These are phyloP conservation scores for Dolichopus griseipennis DNA, from an alignment of 2,888 invertebrate species.

Conservation along the genomic window DNA sequence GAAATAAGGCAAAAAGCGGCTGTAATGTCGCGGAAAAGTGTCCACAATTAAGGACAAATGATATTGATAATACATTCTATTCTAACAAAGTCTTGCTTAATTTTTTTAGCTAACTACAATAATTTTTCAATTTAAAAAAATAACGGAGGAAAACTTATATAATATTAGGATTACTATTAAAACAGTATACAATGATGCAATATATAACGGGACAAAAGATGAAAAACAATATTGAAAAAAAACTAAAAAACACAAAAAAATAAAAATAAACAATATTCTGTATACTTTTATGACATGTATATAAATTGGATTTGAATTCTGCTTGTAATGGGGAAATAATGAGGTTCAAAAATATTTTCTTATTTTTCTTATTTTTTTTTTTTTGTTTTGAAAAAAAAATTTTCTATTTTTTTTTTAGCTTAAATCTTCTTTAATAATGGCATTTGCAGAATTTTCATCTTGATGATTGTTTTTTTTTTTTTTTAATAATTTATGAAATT, in stretches of 20 bases:
- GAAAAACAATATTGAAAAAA: neutral
- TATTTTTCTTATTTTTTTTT: neutral
- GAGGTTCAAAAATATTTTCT: neutral
- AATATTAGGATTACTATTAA: neutral
- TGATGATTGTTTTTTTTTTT: neutral
- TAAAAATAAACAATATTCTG: neutral
- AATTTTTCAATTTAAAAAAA: too few species aligned
- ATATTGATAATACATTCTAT: too few species aligned
- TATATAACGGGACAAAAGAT: neutral
- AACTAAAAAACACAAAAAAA: neutral
- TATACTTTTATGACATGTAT: neutral
- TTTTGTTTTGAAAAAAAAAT: too few species aligned
- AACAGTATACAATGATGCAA: too few species aligned
- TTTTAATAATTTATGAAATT: neutral
- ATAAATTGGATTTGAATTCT: slow-evolving; percentile 3
- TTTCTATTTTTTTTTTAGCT: neutral
- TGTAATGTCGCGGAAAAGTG: too few species aligned
- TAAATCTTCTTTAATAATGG: neutral
- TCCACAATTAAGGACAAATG: too few species aligned
- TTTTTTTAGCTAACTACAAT: too few species aligned
- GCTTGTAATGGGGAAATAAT: slow-evolving; percentile 4
- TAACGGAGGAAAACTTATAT: neutral
- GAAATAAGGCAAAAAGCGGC: too few species aligned
- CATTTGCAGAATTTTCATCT: neutral
- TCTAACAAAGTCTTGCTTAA: too few species aligned